Percentiles rank a stretch among this genome's conserved stretches.
Evolutionary conservation across 2,113 vertebrate species (phyloP).

Genomic region (Pagrus major): DNA sequence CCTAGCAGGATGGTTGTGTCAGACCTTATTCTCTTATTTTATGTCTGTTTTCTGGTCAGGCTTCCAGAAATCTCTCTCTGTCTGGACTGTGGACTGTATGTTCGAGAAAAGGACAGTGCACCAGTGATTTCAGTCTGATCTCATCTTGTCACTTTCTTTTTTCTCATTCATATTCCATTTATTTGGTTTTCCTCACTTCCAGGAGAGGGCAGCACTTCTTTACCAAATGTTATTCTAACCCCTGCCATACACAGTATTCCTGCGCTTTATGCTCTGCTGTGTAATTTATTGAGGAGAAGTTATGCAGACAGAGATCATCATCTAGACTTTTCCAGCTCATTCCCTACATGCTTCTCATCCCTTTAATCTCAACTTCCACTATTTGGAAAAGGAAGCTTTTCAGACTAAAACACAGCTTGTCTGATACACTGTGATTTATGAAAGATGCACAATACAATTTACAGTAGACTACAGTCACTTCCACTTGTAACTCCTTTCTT

Average conservation of each 20-base stretch:
- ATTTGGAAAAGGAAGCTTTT: slow-evolving; percentile 46
- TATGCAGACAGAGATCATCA: slow-evolving; percentile 37
- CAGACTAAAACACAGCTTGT: slow-evolving; percentile 38
- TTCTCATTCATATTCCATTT: background rate
- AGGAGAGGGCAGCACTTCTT: slow-evolving; percentile 82
- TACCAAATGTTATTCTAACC: slow-evolving; percentile 40
- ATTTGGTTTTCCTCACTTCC: slow-evolving; percentile 45
- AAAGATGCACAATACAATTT: slow-evolving; percentile 51
- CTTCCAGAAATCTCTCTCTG: background rate
- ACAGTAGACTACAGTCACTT: slow-evolving; percentile 58
- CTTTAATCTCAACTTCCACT: slow-evolving; percentile 49
- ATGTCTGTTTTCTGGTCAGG: slow-evolving; percentile 6
- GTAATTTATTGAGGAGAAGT: slow-evolving; percentile 30
- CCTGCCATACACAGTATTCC: background rate
- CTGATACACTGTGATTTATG: slow-evolving; percentile 50
- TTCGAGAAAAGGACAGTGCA: background rate
- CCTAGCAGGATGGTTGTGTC: slow-evolving; percentile 16
- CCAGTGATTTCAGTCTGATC: slow-evolving; percentile 5
- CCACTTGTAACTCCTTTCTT: slow-evolving; percentile 22
- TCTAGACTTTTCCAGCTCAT: slow-evolving; percentile 16
- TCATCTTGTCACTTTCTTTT: background rate
- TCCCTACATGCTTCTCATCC: slow-evolving; percentile 31
- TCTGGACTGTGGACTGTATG: background rate
- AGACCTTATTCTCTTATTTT: slow-evolving; percentile 4
- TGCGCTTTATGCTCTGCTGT: slow-evolving; percentile 1